These are phyloP conservation scores for Pomacea maculata DNA, from an alignment of 1,140 invertebrate genomes.

Conservation along the genomic window DNA sequence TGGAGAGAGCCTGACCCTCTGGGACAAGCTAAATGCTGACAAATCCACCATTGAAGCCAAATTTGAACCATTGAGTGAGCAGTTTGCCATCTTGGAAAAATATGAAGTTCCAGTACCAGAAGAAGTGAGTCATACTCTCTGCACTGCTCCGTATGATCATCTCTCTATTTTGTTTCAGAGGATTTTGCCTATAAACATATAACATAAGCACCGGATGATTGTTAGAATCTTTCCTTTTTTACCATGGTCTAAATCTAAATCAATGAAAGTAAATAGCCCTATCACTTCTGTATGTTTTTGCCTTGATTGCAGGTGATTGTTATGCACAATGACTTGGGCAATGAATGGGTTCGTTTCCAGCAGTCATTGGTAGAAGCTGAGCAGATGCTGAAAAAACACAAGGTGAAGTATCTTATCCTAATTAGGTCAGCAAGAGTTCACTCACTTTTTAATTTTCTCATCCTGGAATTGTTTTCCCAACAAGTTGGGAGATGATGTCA, in stretches of 20 bases:
- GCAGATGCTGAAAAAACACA: conserved; percentile 74
- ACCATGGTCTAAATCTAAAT: neutral
- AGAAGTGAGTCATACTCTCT: conserved; percentile 44
- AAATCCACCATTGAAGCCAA: conserved; percentile 71
- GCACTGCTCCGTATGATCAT: no score
- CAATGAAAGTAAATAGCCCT: neutral
- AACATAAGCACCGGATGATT: no score
- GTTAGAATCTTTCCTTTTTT: neutral
- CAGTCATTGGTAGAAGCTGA: conserved; percentile 73
- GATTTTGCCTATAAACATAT: no score
- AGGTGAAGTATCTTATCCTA: conserved; percentile 63
- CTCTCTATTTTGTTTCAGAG: no score
- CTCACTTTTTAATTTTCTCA: no score
- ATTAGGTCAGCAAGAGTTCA: no score
- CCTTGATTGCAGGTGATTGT: conserved; percentile 67
- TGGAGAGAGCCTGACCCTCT: conserved; percentile 67
- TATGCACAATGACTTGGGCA: conserved; percentile 72
- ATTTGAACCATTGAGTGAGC: conserved; percentile 77
- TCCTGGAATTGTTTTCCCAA: no score
- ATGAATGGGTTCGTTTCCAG: conserved; percentile 75
- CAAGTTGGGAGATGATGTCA: no score
- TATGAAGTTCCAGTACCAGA: conserved; percentile 68
- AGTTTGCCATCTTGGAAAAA: conserved; percentile 77
- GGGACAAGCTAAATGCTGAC: conserved; percentile 74
- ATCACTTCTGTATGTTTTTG: neutral